A percentile compares a stretch with the other conserved stretches of the same genome.
These are phyloP conservation scores for Grus americana DNA, from an alignment of 2,113 vertebrate genomes.

Conservation along the genomic window DNA sequence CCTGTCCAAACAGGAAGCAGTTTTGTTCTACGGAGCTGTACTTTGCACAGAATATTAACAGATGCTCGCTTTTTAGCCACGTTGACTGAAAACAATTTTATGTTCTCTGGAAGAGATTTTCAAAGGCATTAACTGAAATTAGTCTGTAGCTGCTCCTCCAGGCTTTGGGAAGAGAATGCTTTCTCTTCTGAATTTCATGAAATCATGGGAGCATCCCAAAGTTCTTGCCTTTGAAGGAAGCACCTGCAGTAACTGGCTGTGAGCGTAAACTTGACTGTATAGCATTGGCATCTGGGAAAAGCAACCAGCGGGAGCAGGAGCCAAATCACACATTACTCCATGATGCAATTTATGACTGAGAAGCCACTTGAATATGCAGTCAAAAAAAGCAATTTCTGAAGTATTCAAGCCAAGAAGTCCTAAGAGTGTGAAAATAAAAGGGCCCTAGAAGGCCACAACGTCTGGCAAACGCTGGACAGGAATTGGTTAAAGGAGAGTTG, in stretches of 20 bases:
- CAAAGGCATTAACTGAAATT: background rate
- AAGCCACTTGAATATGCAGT: background rate
- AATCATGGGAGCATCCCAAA: background rate
- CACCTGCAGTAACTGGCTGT: background rate
- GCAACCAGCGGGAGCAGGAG: background rate
- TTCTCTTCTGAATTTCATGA: background rate
- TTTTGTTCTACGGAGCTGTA: background rate
- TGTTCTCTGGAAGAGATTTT: background rate
- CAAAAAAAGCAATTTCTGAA: background rate
- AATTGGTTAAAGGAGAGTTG: background rate
- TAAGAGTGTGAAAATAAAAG: background rate
- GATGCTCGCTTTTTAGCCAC: background rate
- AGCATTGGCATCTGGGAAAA: background rate
- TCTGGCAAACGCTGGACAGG: background rate
- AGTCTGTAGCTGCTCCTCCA: background rate
- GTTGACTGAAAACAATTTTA: background rate
- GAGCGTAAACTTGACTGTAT: background rate
- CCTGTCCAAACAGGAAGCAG: background rate
- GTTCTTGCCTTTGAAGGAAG: background rate
- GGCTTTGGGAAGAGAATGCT: background rate
- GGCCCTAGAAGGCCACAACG: background rate
- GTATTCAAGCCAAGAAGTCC: background rate
- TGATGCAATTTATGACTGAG: background rate
- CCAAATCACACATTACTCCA: background rate
- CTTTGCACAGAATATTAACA: background rate